Evolutionary conservation across 2,888 invertebrate species (phyloP).

Genomic region (Stegophylla sp.): DNA sequence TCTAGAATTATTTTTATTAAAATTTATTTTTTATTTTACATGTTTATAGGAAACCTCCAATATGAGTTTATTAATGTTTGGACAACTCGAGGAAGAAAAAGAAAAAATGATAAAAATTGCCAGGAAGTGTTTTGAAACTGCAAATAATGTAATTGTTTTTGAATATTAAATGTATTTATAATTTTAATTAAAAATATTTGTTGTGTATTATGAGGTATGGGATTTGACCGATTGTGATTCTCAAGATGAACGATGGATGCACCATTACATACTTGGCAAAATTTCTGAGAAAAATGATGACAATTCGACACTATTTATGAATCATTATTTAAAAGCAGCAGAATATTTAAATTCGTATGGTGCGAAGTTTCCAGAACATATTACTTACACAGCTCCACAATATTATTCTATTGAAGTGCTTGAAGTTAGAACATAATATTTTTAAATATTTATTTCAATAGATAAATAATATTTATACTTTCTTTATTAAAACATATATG

Average conservation of each 20-base stretch:
- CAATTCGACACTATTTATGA: slow-evolving; percentile 76
- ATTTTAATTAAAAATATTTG: neutral
- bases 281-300: slow-evolving; percentile 85
- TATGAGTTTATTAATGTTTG: slow-evolving; percentile 69
- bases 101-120: slow-evolving; percentile 81
- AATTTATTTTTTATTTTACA: neutral
- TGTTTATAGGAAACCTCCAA: slow-evolving; percentile 62
- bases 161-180: neutral
- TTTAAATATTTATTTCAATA: no score
- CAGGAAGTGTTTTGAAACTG: slow-evolving; percentile 78
- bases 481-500: no score
- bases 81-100: slow-evolving; percentile 77
- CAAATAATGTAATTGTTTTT: slow-evolving; percentile 68
- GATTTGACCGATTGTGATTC: slow-evolving; percentile 57
- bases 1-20: neutral
- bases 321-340: slow-evolving; percentile 81
- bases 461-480: no score
- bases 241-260: slow-evolving; percentile 88
- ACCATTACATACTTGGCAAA: slow-evolving; percentile 95
- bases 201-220: slow-evolving; percentile 26
- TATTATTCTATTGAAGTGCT: slow-evolving; percentile 86
- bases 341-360: slow-evolving; percentile 67
- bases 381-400: slow-evolving; percentile 83
- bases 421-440: slow-evolving; percentile 69
- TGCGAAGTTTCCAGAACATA: slow-evolving; percentile 64